These are phyloP conservation scores for Oscheius onirici DNA, from an alignment of 2,888 invertebrate genomes.

Conservation along the genomic window DNA sequence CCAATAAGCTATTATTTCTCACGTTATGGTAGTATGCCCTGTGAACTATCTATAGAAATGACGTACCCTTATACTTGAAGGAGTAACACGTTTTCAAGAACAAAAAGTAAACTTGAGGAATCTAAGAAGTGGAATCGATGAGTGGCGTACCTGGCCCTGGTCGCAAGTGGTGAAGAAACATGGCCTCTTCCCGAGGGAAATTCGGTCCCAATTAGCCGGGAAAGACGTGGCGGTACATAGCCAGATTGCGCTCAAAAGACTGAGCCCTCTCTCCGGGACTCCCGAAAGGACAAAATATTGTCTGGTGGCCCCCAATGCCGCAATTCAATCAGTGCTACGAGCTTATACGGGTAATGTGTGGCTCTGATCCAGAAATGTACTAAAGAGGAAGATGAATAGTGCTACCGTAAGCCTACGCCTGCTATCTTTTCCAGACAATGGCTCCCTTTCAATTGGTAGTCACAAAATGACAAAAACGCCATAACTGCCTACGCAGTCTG, in stretches of 20 bases:
- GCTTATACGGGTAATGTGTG: background rate
- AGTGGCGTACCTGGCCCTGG: constrained; percentile 24
- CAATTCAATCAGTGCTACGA: constrained; percentile 19
- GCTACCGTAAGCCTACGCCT: too few species aligned
- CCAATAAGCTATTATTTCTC: too few species aligned
- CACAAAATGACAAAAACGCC: too few species aligned
- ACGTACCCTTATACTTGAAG: too few species aligned
- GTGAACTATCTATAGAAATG: too few species aligned
- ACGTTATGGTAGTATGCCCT: too few species aligned
- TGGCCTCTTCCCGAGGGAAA: constrained; percentile 27
- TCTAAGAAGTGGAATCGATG: constrained; percentile 19
- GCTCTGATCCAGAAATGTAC: too few species aligned
- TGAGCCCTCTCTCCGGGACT: background rate
- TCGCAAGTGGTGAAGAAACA: constrained; percentile 36
- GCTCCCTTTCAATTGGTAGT: too few species aligned
- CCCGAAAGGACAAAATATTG: constrained; percentile 22
- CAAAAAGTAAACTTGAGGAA: background rate
- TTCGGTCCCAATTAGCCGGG: constrained; percentile 31
- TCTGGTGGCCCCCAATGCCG: constrained; percentile 11
- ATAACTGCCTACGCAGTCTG: too few species aligned
- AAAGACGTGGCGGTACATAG: constrained; percentile 32
- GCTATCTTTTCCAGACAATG: too few species aligned
- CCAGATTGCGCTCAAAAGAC: constrained; percentile 31
- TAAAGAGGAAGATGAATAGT: too few species aligned
- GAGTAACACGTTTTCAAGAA: background rate